Evolutionary conservation across 2,888 invertebrate genomes (phyloP).

Genomic region (Eupithecia centaureata): DNA sequence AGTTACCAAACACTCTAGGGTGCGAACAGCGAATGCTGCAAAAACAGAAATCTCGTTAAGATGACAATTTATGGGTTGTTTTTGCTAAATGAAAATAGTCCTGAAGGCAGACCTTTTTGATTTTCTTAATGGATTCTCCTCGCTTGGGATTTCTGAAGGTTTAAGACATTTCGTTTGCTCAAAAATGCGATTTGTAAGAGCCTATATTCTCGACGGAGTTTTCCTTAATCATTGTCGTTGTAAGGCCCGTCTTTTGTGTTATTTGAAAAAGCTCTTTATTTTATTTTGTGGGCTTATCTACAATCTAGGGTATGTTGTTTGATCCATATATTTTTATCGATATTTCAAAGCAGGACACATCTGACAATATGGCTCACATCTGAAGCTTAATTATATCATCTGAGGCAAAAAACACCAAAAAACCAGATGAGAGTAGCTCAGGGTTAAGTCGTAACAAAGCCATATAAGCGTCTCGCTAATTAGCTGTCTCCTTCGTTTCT

Average conservation of each 20-base stretch:
- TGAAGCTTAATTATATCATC: neutral
- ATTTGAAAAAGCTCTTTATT: constrained; percentile 30
- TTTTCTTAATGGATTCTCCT: constrained; percentile 84
- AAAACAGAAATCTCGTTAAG: constrained; percentile 84
- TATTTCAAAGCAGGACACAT: neutral
- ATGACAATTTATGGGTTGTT: constrained; percentile 85
- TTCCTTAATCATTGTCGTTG: constrained; percentile 45
- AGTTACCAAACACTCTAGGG: constrained; percentile 69
- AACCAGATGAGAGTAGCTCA: neutral
- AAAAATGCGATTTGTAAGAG: constrained; percentile 62
- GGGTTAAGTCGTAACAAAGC: constrained; percentile 31
- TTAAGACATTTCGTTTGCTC: constrained; percentile 71
- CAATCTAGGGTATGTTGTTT: neutral
- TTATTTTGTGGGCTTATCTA: constrained; percentile 8
- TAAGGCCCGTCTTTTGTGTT: constrained; percentile 24
- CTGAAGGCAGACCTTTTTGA: constrained; percentile 82
- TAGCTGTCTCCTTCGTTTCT: constrained; percentile 56
- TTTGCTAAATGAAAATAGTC: constrained; percentile 85
- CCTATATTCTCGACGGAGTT: constrained; percentile 51
- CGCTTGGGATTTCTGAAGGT: constrained; percentile 80
- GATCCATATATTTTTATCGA: neutral
- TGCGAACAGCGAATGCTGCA: constrained; percentile 80
- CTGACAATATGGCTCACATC: neutral
- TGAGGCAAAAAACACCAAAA: neutral
- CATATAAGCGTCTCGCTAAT: constrained; percentile 46